These are phyloP conservation scores for Chloropsis hardwickii DNA, from an alignment of 2,113 vertebrate species.

Conservation along the genomic window DNA sequence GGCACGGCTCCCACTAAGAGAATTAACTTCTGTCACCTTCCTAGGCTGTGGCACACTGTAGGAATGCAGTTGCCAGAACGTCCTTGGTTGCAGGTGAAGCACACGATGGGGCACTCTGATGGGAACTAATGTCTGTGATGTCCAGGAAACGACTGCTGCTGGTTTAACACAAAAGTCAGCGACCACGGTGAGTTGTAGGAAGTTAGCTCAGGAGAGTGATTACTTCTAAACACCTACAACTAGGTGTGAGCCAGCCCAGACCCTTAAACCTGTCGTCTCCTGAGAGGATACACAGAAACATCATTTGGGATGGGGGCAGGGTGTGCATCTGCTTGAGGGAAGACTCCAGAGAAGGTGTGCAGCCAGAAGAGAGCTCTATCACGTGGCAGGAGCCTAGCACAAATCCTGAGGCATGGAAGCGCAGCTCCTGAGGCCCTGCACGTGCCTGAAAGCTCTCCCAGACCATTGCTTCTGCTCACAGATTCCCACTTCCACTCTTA, in stretches of 20 bases:
- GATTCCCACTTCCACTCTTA: neutral
- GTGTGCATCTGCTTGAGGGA: neutral
- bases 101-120: neutral
- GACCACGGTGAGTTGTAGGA: neutral
- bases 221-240: neutral
- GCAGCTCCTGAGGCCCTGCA: neutral
- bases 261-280: neutral
- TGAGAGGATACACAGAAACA: neutral
- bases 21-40: neutral
- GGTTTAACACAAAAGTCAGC: neutral
- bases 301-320: neutral
- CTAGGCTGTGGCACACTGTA: accelerated
- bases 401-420: neutral
- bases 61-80: neutral
- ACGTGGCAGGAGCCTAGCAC: neutral
- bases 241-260: neutral
- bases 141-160: neutral
- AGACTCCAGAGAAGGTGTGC: neutral
- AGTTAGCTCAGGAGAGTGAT: neutral
- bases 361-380: neutral
- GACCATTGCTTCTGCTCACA: neutral
- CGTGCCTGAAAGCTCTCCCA: neutral
- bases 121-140: neutral
- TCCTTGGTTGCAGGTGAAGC: neutral
- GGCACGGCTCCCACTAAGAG: neutral